Evolutionary conservation across 2,888 invertebrate species (phyloP), one percentile per base, ranked within the genome.

Genomic region (Drosophila prostipennis): DNA sequence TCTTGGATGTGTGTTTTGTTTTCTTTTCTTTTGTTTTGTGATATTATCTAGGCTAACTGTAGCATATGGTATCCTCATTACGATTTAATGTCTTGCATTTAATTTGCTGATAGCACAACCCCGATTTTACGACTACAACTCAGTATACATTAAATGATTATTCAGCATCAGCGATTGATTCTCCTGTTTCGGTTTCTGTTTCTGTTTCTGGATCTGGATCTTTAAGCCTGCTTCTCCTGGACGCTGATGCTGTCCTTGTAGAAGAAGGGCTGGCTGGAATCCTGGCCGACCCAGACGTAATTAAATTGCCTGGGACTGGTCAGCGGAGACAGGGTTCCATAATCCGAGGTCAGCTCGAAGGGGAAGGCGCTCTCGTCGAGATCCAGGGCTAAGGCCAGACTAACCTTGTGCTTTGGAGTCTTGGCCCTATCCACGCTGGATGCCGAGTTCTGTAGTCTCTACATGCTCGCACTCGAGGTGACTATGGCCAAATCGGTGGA

Each of bases 401-500:
- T 79, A 19, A 80, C 45, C 7, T 34, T 51, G 13, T 32, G 34
- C 3, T 2, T 37, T n/a, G 51, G 56, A 14, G 16, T 23, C 60
- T 40, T 54, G 43, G 54, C 43, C 59, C 70, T 54, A 37, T 79
- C 83, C 83, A 89, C 90, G 83, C 89, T 85, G 79, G 89, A 80
- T 83, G 89, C 78, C 75, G 83, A 80, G 84, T 89, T 81, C 80
- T 72, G 67, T 82, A 89, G 89, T 89, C 89, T 89, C 92, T 92
- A 92, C 92, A 92, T 92, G 83, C 91, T 91, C 63, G 91, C 89
- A 77, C 89, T 91, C 64, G 91, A 87, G 46, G 91, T 86, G 34
- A 91, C 91, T 56, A 91, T 91, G 63, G 92, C 90, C 87, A 92
- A 76, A 72, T 91, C 92, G 77, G 91, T 83, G 78, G 91, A 91